phyloP scores from a whole-genome alignment of 2,113 vertebrate genomes.

The Oryzias woworae region DNA sequence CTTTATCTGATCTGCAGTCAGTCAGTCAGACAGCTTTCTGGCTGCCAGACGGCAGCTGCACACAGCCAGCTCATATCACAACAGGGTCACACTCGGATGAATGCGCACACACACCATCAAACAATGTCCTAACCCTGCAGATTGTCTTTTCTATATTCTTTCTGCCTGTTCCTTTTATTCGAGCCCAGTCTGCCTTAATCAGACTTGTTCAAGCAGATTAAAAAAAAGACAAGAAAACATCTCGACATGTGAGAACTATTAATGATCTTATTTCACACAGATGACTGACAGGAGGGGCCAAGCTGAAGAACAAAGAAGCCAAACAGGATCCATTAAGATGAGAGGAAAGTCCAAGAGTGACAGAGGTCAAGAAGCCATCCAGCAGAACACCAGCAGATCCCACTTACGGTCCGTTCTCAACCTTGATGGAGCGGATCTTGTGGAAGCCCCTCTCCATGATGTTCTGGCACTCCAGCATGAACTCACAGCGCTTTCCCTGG shows the following conservation, averaged over 20 bases:
- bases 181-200: conserved; percentile 1
- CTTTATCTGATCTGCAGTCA: conserved; percentile 71
- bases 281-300: not conserved
- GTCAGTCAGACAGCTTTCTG: conserved; percentile 51
- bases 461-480: conserved; percentile 92
- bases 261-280: no score
- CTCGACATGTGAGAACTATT: not conserved
- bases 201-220: conserved; percentile 28
- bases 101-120: conserved; percentile 32
- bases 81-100: conserved; percentile 56
- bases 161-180: conserved; percentile 2
- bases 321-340: not conserved
- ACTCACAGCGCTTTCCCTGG: conserved; percentile 93
- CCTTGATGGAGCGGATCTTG: conserved; percentile 96
- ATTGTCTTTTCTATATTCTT: conserved; percentile 11
- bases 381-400: no score
- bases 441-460: conserved; percentile 91
- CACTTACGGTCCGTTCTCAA: conserved; percentile 93
- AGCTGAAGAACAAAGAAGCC: not conserved
- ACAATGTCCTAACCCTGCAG: conserved; percentile 28
- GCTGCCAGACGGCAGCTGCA: conserved; percentile 60
- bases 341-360: not conserved
- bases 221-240: conserved; percentile 11
- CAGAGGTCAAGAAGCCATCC: not conserved
- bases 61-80: conserved; percentile 53